A percentile compares a stretch with the other conserved stretches of the same genome.
Evolutionary conservation across 2,797 vertebrate genomes (phyloP).

Genomic region (Eremophila alpestris): DNA sequence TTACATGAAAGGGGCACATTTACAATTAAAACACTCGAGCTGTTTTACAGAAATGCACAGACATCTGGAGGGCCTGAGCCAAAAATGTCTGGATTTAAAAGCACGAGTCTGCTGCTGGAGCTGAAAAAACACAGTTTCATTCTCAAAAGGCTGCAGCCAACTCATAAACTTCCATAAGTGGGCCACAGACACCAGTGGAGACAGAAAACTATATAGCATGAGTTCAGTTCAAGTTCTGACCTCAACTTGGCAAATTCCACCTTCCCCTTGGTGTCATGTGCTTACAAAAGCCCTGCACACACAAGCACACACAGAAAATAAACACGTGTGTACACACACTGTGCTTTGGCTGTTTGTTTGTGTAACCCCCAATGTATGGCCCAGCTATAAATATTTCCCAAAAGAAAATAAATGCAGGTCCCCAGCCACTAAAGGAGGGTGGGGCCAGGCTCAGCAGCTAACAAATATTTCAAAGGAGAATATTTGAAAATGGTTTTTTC

Average conservation of each 20-base stretch:
- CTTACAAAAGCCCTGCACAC: neutral
- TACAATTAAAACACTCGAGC: slow-evolving; percentile 52
- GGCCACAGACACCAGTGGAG: slow-evolving; percentile 44
- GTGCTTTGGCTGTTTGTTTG: slow-evolving; percentile 36
- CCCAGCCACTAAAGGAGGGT: neutral
- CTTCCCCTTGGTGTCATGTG: neutral
- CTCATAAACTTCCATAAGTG: slow-evolving; percentile 45
- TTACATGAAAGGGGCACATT: slow-evolving; percentile 25
- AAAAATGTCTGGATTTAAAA: slow-evolving; percentile 59
- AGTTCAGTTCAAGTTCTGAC: slow-evolving; percentile 45
- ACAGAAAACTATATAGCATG: slow-evolving; percentile 12
- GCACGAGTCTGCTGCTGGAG: slow-evolving; percentile 30
- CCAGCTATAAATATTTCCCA: slow-evolving; percentile 35
- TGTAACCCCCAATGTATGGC: neutral
- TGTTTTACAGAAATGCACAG: slow-evolving; percentile 39
- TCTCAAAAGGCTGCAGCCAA: slow-evolving; percentile 54
- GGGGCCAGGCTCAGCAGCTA: neutral
- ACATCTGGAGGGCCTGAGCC: slow-evolving; percentile 15
- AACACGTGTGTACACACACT: neutral
- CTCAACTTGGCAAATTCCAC: slow-evolving; percentile 51
- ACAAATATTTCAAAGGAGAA: slow-evolving; percentile 23
- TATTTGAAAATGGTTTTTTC: slow-evolving; percentile 38
- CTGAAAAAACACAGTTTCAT: slow-evolving; percentile 45
- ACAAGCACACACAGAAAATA: slow-evolving; percentile 21
- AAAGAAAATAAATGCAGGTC: slow-evolving; percentile 44